Evolutionary conservation across 2,888 invertebrate genomes (phyloP).

Genomic region (Cataglyphis albicans): DNA sequence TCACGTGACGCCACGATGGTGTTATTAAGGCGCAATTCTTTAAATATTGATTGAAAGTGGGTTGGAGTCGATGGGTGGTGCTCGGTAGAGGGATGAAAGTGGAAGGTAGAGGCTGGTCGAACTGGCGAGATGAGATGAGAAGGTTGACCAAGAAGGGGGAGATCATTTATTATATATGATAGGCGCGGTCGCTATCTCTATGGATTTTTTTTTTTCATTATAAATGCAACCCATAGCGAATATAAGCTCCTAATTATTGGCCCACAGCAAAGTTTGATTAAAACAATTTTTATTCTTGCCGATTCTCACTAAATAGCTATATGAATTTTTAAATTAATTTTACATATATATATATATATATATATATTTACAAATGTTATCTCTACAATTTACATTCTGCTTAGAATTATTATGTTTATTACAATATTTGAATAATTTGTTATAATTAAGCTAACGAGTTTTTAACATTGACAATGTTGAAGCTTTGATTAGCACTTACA

Average conservation of each 20-base stretch:
- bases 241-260: constrained; percentile 79
- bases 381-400: background rate
- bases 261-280: constrained; percentile 49
- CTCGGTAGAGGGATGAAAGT: constrained; percentile 68
- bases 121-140: constrained; percentile 81
- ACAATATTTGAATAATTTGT: background rate
- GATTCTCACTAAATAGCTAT: background rate
- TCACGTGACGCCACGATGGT: constrained; percentile 77
- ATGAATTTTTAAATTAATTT: constrained; percentile 3
- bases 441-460: background rate
- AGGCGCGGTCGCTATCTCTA: constrained; percentile 83
- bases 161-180: constrained; percentile 85
- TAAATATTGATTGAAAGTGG: constrained; percentile 85
- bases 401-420: background rate
- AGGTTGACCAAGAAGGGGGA: constrained; percentile 78
- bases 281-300: constrained; percentile 3
- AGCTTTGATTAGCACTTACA: background rate
- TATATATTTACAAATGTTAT: too few species aligned
- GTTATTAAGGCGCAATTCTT: constrained; percentile 86
- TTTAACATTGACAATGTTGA: background rate
- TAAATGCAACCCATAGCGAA: constrained; percentile 77
- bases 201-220: constrained; percentile 83
- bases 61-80: constrained; percentile 72
- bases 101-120: constrained; percentile 79
- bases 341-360: too few species aligned